A percentile compares a stretch with the other conserved stretches of the same genome.
Evolutionary conservation across 2,888 invertebrate genomes (phyloP).

Genomic region (Lysandra bellargus): DNA sequence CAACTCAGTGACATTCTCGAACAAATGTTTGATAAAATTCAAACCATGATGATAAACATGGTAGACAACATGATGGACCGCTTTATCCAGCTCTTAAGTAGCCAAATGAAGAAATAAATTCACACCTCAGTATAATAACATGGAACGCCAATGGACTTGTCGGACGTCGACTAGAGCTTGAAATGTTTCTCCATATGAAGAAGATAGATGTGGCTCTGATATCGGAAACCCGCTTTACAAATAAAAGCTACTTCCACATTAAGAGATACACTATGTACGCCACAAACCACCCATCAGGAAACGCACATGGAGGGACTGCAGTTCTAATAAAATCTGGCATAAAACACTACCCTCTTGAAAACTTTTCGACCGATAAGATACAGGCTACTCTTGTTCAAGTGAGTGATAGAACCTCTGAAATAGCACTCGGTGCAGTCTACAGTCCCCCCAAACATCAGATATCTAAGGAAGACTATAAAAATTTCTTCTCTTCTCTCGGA

Average conservation of each 20-base stretch:
- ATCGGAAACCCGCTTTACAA: slow-evolving; percentile 28
- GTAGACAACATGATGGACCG: slow-evolving; percentile 7
- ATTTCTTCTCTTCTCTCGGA: too few relatives aligned
- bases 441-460: neutral
- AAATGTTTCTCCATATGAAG: slow-evolving; percentile 28
- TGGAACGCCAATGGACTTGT: slow-evolving; percentile 28
- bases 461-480: neutral
- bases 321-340: neutral
- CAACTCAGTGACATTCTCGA: neutral
- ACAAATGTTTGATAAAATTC: neutral
- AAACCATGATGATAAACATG: neutral
- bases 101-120: slow-evolving; percentile 6
- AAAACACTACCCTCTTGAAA: neutral
- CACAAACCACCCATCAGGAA: slow-evolving; percentile 4
- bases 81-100: neutral
- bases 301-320: neutral
- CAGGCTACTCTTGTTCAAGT: slow-evolving; percentile 12
- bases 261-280: neutral
- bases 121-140: slow-evolving; percentile 26
- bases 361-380: neutral
- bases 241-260: neutral
- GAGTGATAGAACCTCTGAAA: too few relatives aligned
- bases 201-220: slow-evolving; percentile 32
- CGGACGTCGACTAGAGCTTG: slow-evolving; percentile 27
- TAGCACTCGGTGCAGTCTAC: neutral